Evolutionary conservation across 2,113 vertebrate genomes (phyloP).

Genomic region (Mesembrinibis cayennensis): DNA sequence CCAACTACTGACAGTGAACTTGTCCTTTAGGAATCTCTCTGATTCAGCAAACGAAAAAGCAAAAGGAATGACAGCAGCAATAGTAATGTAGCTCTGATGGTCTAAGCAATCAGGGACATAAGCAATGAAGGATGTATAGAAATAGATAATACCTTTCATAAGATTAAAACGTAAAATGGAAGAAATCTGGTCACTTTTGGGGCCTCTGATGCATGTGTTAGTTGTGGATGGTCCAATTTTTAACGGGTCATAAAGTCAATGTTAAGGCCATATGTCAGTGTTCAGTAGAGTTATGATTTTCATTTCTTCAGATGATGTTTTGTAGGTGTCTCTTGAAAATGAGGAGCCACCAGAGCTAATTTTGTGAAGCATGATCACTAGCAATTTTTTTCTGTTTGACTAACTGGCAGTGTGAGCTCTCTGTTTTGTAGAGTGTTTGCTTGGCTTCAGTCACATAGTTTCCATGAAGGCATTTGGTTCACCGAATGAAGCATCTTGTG

Average conservation of each 20-base stretch:
- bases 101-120: not conserved
- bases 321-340: not conserved
- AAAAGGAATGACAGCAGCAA: not conserved
- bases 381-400: not conserved
- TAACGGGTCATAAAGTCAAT: not conserved
- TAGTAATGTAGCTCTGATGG: not conserved
- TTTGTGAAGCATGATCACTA: not conserved
- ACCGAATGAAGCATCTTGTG: not conserved
- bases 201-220: not conserved
- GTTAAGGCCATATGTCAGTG: not conserved
- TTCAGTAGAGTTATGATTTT: not conserved
- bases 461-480: not conserved
- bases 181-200: not conserved
- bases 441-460: not conserved
- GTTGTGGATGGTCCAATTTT: not conserved
- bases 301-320: not conserved
- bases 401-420: not conserved
- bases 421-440: not conserved
- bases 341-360: not conserved
- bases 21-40: not conserved
- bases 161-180: not conserved
- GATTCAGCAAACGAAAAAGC: not conserved
- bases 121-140: not conserved
- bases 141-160: not conserved
- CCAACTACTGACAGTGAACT: not conserved